A percentile compares a stretch with the other conserved stretches of the same genome.
These are phyloP conservation scores for Polyommatus icarus DNA, from an alignment of 2,888 invertebrate species.

Conservation along the genomic window DNA sequence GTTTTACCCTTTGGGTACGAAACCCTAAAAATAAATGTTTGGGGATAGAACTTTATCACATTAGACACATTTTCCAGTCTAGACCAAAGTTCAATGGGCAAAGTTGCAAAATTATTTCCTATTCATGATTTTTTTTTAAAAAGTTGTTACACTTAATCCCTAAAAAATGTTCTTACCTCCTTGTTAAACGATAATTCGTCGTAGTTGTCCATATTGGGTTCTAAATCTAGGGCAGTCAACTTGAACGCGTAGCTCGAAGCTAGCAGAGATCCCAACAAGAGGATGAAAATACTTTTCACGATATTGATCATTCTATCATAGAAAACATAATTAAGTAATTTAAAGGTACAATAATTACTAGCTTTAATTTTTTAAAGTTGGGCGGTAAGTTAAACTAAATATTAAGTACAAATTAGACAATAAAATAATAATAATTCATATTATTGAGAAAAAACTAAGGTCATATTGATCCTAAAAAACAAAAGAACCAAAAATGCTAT, in stretches of 20 bases:
- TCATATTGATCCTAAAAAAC: too few species aligned
- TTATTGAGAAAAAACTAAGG: too few species aligned
- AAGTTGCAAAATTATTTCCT: not conserved
- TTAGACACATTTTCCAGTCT: not conserved
- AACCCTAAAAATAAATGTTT: too few species aligned
- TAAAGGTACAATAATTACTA: too few species aligned
- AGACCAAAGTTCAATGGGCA: not conserved
- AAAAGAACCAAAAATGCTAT: too few species aligned
- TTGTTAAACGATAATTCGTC: constrained; percentile 18
- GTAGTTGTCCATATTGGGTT: not conserved
- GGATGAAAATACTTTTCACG: not conserved
- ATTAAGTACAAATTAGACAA: too few species aligned
- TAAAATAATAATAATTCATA: too few species aligned
- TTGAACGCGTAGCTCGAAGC: constrained; percentile 2
- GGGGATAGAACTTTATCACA: not conserved
- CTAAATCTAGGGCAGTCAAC: not conserved
- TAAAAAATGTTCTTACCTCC: not conserved
- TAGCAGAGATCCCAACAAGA: not conserved
- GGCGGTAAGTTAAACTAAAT: too few species aligned
- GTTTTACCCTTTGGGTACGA: too few species aligned
- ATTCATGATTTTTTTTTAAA: not conserved
- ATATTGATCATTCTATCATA: not conserved
- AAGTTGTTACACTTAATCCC: not conserved
- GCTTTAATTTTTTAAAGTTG: too few species aligned
- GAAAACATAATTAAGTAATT: too few species aligned